phyloP scores from a whole-genome alignment of 1,140 invertebrate genomes.

The Drosophila tristis region DNA sequence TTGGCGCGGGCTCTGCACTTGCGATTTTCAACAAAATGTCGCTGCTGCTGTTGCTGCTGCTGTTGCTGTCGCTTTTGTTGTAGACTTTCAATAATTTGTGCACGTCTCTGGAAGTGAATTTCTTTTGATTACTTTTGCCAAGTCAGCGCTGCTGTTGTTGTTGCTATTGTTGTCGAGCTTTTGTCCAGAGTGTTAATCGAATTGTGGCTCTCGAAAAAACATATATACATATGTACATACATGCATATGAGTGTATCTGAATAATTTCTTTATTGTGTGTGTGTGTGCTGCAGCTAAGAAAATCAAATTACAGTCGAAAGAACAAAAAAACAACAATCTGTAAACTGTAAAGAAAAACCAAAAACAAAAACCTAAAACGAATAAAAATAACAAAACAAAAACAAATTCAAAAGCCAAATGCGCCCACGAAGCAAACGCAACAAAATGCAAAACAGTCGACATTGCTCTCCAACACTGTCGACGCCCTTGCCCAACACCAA shows the following conservation, averaged over 20 bases:
- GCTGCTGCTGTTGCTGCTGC: too few species aligned
- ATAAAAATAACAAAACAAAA: conserved; percentile 9
- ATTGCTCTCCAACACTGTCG: conserved; percentile 58
- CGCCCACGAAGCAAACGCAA: conserved; percentile 73
- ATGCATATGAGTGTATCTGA: conserved; percentile 3
- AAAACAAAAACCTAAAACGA: conserved; percentile 6
- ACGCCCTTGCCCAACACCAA: conserved; percentile 44
- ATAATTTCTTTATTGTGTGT: conserved; percentile 43
- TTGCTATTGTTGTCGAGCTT: conserved; percentile 36
- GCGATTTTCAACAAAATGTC: conserved; percentile 44
- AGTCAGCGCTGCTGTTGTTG: conserved; percentile 54
- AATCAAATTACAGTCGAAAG: conserved; percentile 72
- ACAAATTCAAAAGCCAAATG: conserved; percentile 62
- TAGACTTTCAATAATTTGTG: conserved; percentile 73
- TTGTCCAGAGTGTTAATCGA: conserved; percentile 68
- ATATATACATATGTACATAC: neutral
- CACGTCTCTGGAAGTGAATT: conserved; percentile 72
- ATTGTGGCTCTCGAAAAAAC: conserved; percentile 45
- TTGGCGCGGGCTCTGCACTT: conserved; percentile 33
- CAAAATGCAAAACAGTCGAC: conserved; percentile 75
- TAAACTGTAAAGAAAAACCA: conserved; percentile 13
- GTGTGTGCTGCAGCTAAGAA: conserved; percentile 42
- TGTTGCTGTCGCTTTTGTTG: conserved; percentile 49
- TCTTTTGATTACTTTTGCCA: conserved; percentile 75
- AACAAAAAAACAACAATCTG: conserved; percentile 28